Evolutionary conservation across 2,888 invertebrate genomes (phyloP), one percentile per base, ranked within the genome.

Genomic region (Diaprepes abbreviatus): DNA sequence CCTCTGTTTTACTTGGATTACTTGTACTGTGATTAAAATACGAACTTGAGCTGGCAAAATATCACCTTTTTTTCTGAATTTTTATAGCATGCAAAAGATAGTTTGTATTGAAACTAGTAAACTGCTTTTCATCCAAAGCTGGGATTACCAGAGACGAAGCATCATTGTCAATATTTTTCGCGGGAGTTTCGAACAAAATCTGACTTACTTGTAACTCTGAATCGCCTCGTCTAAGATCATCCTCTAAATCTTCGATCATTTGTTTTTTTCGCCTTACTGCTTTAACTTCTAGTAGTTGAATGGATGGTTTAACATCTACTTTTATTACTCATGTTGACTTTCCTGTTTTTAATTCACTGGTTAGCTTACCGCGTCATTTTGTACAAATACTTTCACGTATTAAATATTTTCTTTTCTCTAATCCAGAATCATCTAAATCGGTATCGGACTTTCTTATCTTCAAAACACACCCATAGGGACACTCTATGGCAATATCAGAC

Each of bases 151-250:
- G n/a, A 2, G 31, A 33, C 1, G 69, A 69, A 3, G 21, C 17
- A 5, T 63, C 64, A 7, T 52, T 21, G 1, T 55, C 50, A 7
- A 63, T 35, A 12, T 50, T 38, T 24, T 58, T 58, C 2, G 40
- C 45, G 7, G 24, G 21, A 1, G 35, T 62, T 62, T 63, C 45
- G 19, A 58, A 69, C 14, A 69, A 14, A n/a, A 69, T 50, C 14
- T 69, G 54, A 24, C 64, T 69, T 4, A 64, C 55, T 40, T 69
- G 38, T 40, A 33, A 38, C 9, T 60, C 59, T 0, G 69, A 69
- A 14, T 64, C 50, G 6, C 69, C 69, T 7, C 50, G 17, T 58
- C 33, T 57, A n/a, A 69, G 38, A 17, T 50, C 38, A 4, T 16
- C 5, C 19, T 64, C 64, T 6, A 64, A 24, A 31, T 69, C 64